Percentiles rank a stretch among this genome's conserved stretches.
phyloP scores from a whole-genome alignment of 2,888 invertebrate species.

The Steinernema carpocapsae region DNA sequence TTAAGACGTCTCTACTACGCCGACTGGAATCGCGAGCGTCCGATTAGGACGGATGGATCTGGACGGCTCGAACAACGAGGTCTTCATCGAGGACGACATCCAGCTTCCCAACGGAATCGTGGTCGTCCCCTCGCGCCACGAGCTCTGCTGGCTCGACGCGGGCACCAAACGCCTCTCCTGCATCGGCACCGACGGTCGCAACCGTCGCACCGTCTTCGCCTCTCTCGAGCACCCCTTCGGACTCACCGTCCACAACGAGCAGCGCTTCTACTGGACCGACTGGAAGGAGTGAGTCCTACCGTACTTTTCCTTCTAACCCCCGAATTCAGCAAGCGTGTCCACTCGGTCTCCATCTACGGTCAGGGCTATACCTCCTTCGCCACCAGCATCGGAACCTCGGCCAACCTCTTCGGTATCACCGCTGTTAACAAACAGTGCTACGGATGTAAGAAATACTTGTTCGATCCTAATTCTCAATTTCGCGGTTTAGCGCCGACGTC shows the following conservation, averaged over 20 bases:
- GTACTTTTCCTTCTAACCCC: background rate
- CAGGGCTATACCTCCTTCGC: constrained; percentile 61
- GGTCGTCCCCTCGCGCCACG: constrained; percentile 73
- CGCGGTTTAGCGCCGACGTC: constrained; percentile 46
- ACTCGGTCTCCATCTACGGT: constrained; percentile 65
- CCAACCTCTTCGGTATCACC: constrained; percentile 83
- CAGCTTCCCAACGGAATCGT: constrained; percentile 90
- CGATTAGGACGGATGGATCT: constrained; percentile 93
- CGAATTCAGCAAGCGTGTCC: constrained; percentile 65
- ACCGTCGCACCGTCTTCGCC: constrained; percentile 78
- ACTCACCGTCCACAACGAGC: constrained; percentile 79
- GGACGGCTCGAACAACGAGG: constrained; percentile 79
- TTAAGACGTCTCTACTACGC: constrained; percentile 95
- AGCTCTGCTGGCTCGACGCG: constrained; percentile 94
- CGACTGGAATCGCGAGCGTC: constrained; percentile 88
- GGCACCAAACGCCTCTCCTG: constrained; percentile 76
- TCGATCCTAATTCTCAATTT: background rate
- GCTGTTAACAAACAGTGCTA: constrained; percentile 59
- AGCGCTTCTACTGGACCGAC: constrained; percentile 93
- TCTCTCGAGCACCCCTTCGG: constrained; percentile 91
- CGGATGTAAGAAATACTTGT: constrained; percentile 47
- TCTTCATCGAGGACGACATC: constrained; percentile 73
- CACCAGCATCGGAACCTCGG: constrained; percentile 80
- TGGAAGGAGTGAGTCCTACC: constrained; percentile 81
- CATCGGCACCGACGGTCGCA: constrained; percentile 77